A percentile compares a stretch with the other conserved stretches of the same genome.
phyloP scores from a whole-genome alignment of 2,113 vertebrate genomes.

The Edolisoma coerulescens region DNA sequence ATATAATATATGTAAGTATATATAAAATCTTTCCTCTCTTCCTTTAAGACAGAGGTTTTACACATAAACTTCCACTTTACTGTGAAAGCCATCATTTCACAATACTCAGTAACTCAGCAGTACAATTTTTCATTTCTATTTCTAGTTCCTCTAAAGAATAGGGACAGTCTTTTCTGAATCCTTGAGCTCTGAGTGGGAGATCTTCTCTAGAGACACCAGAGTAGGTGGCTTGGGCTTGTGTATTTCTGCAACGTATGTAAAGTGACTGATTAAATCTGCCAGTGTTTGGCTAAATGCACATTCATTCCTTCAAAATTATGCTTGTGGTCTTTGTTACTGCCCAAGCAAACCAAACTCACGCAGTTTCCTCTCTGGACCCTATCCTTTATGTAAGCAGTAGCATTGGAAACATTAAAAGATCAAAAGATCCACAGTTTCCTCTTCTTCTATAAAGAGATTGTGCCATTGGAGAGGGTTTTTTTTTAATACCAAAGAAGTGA shows the following conservation, averaged over 20 bases:
- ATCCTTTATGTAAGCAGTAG: not conserved
- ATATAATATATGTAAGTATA: not conserved
- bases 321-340: not conserved
- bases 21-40: not conserved
- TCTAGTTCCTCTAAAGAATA: slow-evolving; percentile 24
- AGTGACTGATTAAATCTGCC: slow-evolving; percentile 37
- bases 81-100: not conserved
- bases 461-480: not conserved
- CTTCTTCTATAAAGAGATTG: not conserved
- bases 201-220: slow-evolving; percentile 48
- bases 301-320: slow-evolving; percentile 5
- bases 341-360: not conserved
- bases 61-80: not conserved
- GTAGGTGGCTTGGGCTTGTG: slow-evolving; percentile 57
- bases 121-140: slow-evolving; percentile 33
- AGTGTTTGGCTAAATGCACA: not conserved
- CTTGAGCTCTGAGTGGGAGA: slow-evolving; percentile 52
- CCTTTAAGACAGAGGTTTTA: not conserved
- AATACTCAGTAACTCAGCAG: not conserved
- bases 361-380: not conserved
- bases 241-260: slow-evolving; percentile 10
- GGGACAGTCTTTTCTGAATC: slow-evolving; percentile 46
- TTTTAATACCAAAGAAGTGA: not conserved
- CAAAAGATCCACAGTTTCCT: not conserved
- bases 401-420: not conserved